Evolutionary conservation across 2,797 vertebrate species (phyloP), one percentile per base, ranked within the genome.

Genomic region (Diceros bicornis): DNA sequence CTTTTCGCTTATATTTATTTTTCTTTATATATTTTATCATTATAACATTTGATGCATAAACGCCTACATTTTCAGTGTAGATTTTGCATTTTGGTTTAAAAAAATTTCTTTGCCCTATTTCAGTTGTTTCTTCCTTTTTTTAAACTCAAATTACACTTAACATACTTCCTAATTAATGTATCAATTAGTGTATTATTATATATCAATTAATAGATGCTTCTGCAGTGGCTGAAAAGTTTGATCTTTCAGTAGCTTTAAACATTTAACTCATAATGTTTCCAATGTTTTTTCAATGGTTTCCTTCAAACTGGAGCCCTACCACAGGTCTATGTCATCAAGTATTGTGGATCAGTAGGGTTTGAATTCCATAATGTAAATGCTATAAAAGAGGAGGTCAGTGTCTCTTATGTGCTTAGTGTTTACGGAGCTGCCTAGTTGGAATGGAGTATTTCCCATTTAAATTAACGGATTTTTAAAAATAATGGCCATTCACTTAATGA

Each of bases 381-480:
- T 74, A 14, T 78, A 32, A 75, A 84, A 79, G 21, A 72, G n/a
- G 41, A 59, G 66, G 21, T 23, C 25, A 74, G 2, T 92, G 10
- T 44, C 52, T 95, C 62, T 71, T 72, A 52, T n/a, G 32, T 29
- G 23, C 23, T 82, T 47, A 21, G 13, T 44, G 32, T 66, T 66
- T 77, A 68, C 21, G 12, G 17, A 66, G 50, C 41, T 94, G 34
- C 29, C 47, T 68, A 55, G 25, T 27, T 66, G 20, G n/a, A 44
- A 91, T 79, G 59, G 16, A 95, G 44, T 71, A 94, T 62, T 83
- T 95, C 29, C 25, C 61, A 61, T 37, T 78, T 75, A 82, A 93
- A 82, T 88, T 32, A 89, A 74, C 47, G 34, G 25, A 29, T 55
- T 88, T 89, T 77, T 4, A 18, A 37, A 71, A 87, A 89, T 77